Conservation (phyloP, 2,888 invertebrate species). For the Dolichomitus sp. region DNA sequence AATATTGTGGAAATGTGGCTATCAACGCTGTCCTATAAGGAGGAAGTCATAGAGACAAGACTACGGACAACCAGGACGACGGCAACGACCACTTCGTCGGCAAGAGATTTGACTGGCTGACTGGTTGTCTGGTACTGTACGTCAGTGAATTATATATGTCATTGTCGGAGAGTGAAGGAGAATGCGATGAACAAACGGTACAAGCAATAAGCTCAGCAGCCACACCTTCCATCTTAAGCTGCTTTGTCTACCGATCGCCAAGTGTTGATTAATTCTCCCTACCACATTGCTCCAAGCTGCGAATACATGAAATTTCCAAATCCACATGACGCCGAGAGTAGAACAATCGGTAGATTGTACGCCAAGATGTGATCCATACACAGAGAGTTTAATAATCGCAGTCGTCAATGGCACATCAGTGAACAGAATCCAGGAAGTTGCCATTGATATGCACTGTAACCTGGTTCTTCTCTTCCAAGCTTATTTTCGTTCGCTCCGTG, state of each 20-base stretch:
- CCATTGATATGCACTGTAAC: not conserved
- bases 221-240: not conserved
- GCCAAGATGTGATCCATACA: not conserved
- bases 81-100: slow-evolving; percentile 11
- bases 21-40: slow-evolving; percentile 36
- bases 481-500: too few relatives aligned
- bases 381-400: slow-evolving; percentile 10
- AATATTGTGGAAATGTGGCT: slow-evolving; percentile 6
- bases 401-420: slow-evolving; percentile 12
- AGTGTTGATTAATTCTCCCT: slow-evolving; percentile 39
- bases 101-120: slow-evolving; percentile 1
- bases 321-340: not conserved
- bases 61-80: not conserved
- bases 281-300: not conserved
- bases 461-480: too few relatives aligned
- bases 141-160: not conserved
- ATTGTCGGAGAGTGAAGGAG: not conserved
- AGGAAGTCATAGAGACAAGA: slow-evolving; percentile 16
- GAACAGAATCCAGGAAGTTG: not conserved
- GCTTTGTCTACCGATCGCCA: slow-evolving; percentile 12
- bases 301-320: not conserved
- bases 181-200: not conserved
- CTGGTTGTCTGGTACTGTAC: not conserved
- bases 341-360: not conserved
- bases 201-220: not conserved